Evolutionary conservation across 92 coral and sea anemone genomes (phyloP), one percentile per base, ranked within the genome.

Genomic region (Metridium senile): DNA sequence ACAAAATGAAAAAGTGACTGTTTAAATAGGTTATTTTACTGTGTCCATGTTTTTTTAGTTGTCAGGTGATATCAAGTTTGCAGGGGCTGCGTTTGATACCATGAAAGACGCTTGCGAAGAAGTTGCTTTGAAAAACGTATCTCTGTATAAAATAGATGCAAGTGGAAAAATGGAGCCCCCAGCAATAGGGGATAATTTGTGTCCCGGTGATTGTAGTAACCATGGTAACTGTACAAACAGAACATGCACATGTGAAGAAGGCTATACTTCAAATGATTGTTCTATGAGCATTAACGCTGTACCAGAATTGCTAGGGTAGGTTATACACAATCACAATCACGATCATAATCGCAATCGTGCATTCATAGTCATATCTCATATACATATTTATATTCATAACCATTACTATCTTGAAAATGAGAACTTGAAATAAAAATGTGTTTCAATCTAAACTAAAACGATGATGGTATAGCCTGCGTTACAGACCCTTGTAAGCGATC

Each of bases 141-240:
- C 61, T 26, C 23, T 59, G 1, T 75, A 62, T 33, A 75, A 77
- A 13, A 66, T 72, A 51, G 77, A 79, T 23, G 74, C 70, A n/a
- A 33, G 71, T 0, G 91, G 91, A 1, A 66, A 87, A 17, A 8
- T 77, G 1, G 51, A 81, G 2, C 91, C 91, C 0, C 91, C 91
- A 0, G 27, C 74, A 39, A 39, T 39, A 31, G 79, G 87, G 0
- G 89, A 76, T 28, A 77, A 85, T 18, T 57, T 91, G 43, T 91
- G 97, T 34, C 90, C 97, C 2, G 79, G 82, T 61, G 93, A 91
- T 46, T 91, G 97, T 58, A 85, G 82, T 33, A 72, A 33, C 30
- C 85, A 80, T 43, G 97, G 97, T 0, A 88, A 88, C 80, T 91
- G 97, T 56, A 76, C 82, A 11, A 88, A 88, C 68, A 82, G 93